Conservation (phyloP, 2,888 invertebrate species). For the Melieria omissa region DNA sequence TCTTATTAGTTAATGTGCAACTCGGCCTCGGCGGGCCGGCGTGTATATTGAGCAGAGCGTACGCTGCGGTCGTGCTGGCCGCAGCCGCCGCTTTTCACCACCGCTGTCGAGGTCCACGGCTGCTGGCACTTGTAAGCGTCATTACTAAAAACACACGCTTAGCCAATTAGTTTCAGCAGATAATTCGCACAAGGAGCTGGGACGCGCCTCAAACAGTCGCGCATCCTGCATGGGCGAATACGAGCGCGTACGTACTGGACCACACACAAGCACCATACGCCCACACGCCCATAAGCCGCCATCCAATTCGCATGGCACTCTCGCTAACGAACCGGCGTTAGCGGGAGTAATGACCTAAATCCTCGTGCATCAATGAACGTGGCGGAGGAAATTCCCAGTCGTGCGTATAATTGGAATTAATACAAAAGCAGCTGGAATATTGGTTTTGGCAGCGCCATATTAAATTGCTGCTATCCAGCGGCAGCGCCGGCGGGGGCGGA, state of each 20-base stretch:
- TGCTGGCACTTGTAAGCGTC: conserved; percentile 8
- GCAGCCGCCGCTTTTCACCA: background rate
- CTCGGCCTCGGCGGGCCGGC: background rate
- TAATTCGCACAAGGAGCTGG: conserved; percentile 35
- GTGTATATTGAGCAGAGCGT: background rate
- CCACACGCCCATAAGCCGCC: no score
- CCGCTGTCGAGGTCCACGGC: background rate
- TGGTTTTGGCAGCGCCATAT: background rate
- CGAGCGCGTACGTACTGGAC: no score
- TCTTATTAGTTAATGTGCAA: conserved; percentile 33
- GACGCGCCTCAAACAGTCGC: conserved; percentile 10
- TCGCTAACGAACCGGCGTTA: conserved; percentile 7
- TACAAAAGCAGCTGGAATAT: conserved; percentile 52
- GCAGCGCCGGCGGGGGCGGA: background rate
- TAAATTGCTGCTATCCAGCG: background rate
- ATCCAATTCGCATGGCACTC: no score
- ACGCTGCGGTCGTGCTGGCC: background rate
- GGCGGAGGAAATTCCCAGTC: conserved; percentile 55
- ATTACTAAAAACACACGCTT: conserved; percentile 29
- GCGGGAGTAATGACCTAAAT: conserved; percentile 54
- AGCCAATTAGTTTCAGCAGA: conserved; percentile 46
- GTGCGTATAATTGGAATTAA: conserved; percentile 65
- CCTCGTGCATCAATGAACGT: conserved; percentile 38
- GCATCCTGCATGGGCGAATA: no score
- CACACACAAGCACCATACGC: no score